phyloP scores from a whole-genome alignment of 2,113 vertebrate genomes.

The Eurypyga helias region DNA sequence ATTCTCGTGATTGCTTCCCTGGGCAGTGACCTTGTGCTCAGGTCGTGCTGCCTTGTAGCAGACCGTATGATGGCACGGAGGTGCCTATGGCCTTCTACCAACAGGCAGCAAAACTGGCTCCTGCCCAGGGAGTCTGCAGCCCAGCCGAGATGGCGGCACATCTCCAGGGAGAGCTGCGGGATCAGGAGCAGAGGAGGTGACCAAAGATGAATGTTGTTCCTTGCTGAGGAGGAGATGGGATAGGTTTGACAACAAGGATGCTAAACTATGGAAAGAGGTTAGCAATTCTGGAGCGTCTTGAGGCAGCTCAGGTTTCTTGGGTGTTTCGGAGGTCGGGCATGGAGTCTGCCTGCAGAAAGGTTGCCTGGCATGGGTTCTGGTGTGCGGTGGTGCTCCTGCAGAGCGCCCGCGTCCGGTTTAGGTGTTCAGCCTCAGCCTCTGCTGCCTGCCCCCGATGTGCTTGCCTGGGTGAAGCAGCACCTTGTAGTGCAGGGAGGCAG shows the following conservation, averaged over 20 bases:
- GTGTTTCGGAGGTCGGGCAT: background rate
- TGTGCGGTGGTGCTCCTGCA: background rate
- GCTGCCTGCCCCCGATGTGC: background rate
- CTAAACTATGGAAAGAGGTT: slow-evolving; percentile 19
- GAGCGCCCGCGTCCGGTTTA: fast-evolving
- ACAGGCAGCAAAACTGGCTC: background rate
- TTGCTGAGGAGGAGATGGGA: background rate
- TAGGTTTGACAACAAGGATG: slow-evolving; percentile 1
- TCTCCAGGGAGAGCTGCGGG: background rate
- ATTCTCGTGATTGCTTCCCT: background rate
- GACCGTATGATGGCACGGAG: background rate
- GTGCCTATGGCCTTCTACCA: background rate
- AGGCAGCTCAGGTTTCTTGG: background rate
- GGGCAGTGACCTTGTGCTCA: background rate
- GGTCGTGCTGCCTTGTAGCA: background rate
- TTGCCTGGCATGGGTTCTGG: background rate
- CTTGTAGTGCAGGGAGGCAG: background rate
- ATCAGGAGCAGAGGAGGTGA: background rate
- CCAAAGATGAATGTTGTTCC: background rate
- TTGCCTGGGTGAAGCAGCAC: background rate
- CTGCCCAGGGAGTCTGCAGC: background rate
- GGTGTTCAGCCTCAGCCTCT: background rate
- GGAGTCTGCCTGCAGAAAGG: background rate
- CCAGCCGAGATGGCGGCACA: background rate
- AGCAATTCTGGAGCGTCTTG: background rate